Evolutionary conservation across 2,888 invertebrate genomes (phyloP).

Genomic region (Mechanitis messenoides): DNA sequence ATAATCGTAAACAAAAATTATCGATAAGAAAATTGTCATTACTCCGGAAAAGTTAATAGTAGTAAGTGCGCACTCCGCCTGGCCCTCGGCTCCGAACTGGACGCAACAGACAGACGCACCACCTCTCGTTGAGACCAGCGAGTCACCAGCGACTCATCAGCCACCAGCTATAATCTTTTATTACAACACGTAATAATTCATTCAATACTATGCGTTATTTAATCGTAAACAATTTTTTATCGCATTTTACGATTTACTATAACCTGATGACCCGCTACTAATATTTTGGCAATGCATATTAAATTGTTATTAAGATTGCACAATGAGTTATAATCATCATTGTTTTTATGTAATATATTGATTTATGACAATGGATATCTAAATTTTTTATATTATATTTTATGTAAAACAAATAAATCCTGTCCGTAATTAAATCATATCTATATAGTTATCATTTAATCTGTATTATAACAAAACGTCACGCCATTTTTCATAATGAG

Average conservation of each 20-base stretch:
- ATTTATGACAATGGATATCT: neutral
- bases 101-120: slow-evolving; percentile 21
- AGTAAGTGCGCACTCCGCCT: slow-evolving; percentile 39
- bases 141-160: neutral
- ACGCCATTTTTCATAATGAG: too few relatives aligned
- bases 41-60: slow-evolving; percentile 25
- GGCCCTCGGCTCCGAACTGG: slow-evolving; percentile 45
- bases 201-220: slow-evolving; percentile 10
- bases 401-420: too few relatives aligned
- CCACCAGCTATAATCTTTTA: neutral
- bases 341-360: neutral
- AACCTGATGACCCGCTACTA: slow-evolving; percentile 10
- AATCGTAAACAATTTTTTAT: slow-evolving; percentile 13
- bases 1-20: slow-evolving; percentile 4
- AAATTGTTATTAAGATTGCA: slow-evolving; percentile 1
- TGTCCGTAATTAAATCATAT: too few relatives aligned
- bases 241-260: neutral
- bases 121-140: slow-evolving; percentile 15
- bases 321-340: neutral
- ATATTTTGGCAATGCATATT: neutral
- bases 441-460: too few relatives aligned
- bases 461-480: too few relatives aligned
- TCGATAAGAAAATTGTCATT: slow-evolving; percentile 17
- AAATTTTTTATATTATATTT: too few relatives aligned
- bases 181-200: slow-evolving; percentile 8